Evolutionary conservation across 2,888 invertebrate species (phyloP), one percentile per base, ranked within the genome.

Genomic region (Periphyllus acericola): DNA sequence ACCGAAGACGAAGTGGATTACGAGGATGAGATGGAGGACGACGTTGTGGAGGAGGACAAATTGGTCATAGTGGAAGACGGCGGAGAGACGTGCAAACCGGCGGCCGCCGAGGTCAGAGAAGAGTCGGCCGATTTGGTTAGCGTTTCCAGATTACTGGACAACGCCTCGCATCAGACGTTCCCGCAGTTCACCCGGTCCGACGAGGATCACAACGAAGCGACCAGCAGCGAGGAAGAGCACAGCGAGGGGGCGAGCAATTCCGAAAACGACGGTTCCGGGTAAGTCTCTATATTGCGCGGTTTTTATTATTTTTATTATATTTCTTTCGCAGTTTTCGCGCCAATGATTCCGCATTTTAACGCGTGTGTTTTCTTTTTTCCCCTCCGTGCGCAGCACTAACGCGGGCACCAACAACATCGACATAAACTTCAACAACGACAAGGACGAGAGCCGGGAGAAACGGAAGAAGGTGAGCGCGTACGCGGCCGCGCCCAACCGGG

Each of bases 401-500:
- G 81, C 86, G 71, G 89, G 88, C 11, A 83, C 55, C 76, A 89
- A 89, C 74, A 92, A 92, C 0, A 92, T 92, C 68, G 93, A 92
- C 79, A 80, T 86, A 14, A 80, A 86, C 46, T 86, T 86, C 36
- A 80, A 86, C 72, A 83, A 71, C 21, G 82, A 86, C 36, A 89
- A 85, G 17, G 72, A 79, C 93, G 93, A 78, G 93, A 93, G 60
- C 25, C 76, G 89, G 17, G 90, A 90, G 21, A 90, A 90, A 83
- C 91, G 91, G 88, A 97, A 97, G 92, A 97, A 97, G 92, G 96
- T 97, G 90, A 98, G 98, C 25, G 98, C 98, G 0, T 99, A 99
- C 92, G 98, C 98, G 81, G 93, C 97, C 91, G 98, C 98, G 0
- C 98, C 98, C 0, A 98, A 98, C 92, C 94, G 98, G 40, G 97